Conservation (phyloP, 2,797 vertebrate genomes). For the Phrynocephalus guinanensis region DNA sequence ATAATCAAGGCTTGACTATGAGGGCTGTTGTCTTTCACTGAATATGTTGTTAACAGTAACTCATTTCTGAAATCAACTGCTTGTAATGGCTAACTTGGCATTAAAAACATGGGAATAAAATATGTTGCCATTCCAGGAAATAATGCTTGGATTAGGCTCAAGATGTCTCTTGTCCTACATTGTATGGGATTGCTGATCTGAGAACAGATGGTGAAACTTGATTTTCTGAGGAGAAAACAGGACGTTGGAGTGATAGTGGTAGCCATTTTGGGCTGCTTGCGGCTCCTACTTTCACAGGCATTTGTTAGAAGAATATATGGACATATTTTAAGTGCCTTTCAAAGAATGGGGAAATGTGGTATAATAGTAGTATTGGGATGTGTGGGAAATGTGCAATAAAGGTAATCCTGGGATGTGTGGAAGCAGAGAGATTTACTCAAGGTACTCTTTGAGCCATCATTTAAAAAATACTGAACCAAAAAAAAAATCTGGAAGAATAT, state of each 20-base stretch:
- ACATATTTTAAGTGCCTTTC: too few relatives aligned
- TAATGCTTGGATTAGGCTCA: neutral
- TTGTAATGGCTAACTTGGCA: slow-evolving; percentile 1
- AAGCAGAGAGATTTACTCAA: neutral
- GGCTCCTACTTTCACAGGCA: neutral
- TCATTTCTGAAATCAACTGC: neutral
- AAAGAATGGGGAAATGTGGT: too few relatives aligned
- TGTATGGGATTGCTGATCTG: neutral
- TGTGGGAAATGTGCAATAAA: too few relatives aligned
- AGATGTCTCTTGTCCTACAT: neutral
- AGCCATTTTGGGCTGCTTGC: neutral
- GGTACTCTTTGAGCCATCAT: neutral
- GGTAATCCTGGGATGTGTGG: too few relatives aligned
- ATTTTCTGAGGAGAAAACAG: neutral
- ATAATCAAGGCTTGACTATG: neutral
- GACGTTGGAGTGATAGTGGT: neutral
- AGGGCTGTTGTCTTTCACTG: neutral
- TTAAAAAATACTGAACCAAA: neutral
- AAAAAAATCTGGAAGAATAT: neutral
- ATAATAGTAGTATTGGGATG: too few relatives aligned
- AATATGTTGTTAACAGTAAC: neutral
- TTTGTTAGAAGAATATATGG: neutral
- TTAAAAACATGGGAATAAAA: neutral
- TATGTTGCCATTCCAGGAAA: neutral
- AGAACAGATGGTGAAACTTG: neutral